These are phyloP conservation scores for Strongylocentrotus purpuratus DNA, from an alignment of 35 echinoderm and acorn worm species.

Conservation along the genomic window DNA sequence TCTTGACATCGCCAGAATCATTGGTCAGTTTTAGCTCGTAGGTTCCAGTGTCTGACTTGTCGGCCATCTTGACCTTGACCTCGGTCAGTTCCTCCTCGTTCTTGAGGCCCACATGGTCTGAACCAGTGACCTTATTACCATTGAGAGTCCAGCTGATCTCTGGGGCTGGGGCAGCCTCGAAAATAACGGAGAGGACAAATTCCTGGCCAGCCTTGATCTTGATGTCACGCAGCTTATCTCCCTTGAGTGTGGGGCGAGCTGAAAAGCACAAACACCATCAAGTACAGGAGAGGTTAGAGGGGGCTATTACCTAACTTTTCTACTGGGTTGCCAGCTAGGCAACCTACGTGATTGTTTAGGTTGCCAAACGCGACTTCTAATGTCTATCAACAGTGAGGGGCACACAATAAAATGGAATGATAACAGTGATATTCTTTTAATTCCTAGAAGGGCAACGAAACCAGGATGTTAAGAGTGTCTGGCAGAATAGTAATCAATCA, in stretches of 20 bases:
- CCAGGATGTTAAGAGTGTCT: too few relatives aligned
- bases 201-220: conserved; percentile 81
- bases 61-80: conserved; percentile 63
- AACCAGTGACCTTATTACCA: conserved; percentile 57
- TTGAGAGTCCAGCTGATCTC: conserved; percentile 83
- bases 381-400: too few relatives aligned
- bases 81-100: conserved; percentile 63
- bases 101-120: conserved; percentile 69
- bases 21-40: conserved; percentile 89
- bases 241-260: conserved; percentile 79
- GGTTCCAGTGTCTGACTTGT: conserved; percentile 71
- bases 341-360: too few relatives aligned
- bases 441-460: too few relatives aligned
- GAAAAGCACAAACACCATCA: conserved; percentile 39
- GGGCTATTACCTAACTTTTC: too few relatives aligned
- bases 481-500: too few relatives aligned
- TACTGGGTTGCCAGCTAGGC: too few relatives aligned
- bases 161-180: conserved; percentile 86
- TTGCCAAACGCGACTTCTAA: too few relatives aligned
- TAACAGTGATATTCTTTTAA: too few relatives aligned
- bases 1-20: conserved; percentile 68
- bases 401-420: too few relatives aligned
- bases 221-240: conserved; percentile 72
- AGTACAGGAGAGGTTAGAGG: background rate
- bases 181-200: conserved; percentile 65